These are phyloP conservation scores for Sinosuthora webbiana DNA, from an alignment of 2,113 vertebrate species.

Conservation along the genomic window DNA sequence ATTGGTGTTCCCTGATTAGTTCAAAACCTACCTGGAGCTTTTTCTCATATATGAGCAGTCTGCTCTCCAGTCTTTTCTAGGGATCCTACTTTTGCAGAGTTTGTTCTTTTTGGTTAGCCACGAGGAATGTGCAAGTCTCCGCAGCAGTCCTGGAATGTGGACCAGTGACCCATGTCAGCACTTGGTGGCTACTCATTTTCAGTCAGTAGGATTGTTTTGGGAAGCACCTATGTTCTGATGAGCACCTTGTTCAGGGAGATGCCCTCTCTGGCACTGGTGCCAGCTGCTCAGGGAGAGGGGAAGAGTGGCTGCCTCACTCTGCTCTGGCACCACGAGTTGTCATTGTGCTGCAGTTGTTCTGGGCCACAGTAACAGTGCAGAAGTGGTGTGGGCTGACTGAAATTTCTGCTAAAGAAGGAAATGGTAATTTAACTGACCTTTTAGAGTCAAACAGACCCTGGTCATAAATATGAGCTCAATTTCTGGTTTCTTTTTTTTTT, in stretches of 20 bases:
- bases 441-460: background rate
- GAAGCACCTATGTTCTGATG: background rate
- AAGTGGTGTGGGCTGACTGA: background rate
- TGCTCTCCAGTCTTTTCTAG: background rate
- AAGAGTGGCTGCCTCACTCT: background rate
- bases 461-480: background rate
- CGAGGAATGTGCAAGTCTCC: too few species aligned
- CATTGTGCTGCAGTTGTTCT: background rate
- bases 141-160: fast-evolving
- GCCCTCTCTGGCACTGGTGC: fast-evolving
- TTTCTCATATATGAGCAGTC: background rate
- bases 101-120: background rate
- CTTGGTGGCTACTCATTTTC: fast-evolving
- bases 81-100: background rate
- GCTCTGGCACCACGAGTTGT: background rate
- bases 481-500: too few species aligned
- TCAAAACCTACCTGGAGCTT: background rate
- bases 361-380: background rate
- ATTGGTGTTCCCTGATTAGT: background rate
- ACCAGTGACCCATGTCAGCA: fast-evolving
- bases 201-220: fast-evolving
- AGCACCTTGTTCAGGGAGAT: background rate
- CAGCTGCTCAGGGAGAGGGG: background rate
- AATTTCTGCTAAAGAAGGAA: background rate
- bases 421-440: fast-evolving